Evolutionary conservation across 2,113 vertebrate genomes (phyloP).

Genomic region (Butorides virescens): DNA sequence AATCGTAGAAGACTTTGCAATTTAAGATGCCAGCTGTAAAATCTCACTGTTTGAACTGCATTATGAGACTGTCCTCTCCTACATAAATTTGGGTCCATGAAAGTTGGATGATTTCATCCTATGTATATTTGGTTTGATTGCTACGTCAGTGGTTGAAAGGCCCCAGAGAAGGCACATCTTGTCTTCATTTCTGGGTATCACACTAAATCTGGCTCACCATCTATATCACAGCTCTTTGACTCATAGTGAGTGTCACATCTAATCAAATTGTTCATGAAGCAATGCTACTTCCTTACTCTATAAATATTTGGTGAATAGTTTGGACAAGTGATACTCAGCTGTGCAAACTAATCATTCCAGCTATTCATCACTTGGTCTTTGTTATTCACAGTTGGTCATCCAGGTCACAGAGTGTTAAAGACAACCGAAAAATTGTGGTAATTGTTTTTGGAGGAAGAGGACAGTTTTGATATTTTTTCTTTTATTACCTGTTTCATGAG

Average conservation of each 20-base stretch:
- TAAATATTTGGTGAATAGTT: conserved; percentile 52
- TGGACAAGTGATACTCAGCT: conserved; percentile 42
- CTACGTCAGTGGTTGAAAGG: background rate
- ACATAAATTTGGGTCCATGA: background rate
- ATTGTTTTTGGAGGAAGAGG: background rate
- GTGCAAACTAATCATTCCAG: conserved; percentile 45
- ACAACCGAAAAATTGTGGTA: background rate
- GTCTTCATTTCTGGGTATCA: background rate
- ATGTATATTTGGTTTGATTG: background rate
- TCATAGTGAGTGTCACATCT: background rate
- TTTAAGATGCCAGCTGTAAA: background rate
- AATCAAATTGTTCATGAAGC: conserved; percentile 4
- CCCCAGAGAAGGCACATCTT: background rate
- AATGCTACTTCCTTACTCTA: conserved; percentile 6
- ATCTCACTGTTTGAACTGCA: background rate
- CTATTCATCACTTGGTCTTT: conserved; percentile 15
- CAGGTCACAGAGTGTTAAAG: background rate
- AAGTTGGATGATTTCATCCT: background rate
- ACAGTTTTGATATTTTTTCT: background rate
- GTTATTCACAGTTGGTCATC: conserved; percentile 3
- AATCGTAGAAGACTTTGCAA: background rate
- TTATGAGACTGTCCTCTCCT: background rate
- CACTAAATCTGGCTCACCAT: background rate
- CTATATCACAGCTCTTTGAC: background rate
- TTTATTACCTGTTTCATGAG: background rate